Evolutionary conservation across 2,797 vertebrate species (phyloP), one percentile per base, ranked within the genome.

Genomic region (Echiichthys vipera): DNA sequence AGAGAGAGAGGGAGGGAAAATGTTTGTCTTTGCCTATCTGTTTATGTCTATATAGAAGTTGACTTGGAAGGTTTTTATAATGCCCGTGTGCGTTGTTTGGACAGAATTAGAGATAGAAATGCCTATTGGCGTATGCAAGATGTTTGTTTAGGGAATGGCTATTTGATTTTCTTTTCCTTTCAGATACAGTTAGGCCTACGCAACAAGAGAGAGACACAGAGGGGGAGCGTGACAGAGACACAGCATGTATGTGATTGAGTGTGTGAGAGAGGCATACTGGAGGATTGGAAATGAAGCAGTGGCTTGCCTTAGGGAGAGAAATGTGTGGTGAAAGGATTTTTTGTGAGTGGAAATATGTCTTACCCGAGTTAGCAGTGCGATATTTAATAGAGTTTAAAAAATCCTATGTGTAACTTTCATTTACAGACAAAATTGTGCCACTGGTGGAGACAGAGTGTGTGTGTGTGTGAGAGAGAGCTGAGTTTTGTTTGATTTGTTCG

Each of bases 81-180:
- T 58, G 54, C 72, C 32, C 61, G 20, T 37, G 57, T 76, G 78
- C 3, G 13, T 51, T 67, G 47, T 85, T 74, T 77, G 51, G 56
- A 64, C 73, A 36, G 61, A 70, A 25, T 14, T n/a, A 34, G 62
- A 65, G 59, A 81, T 74, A 14, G 18, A 68, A 84, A 70, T 65
- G 81, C 66, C 71, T 82, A 80, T 85, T 81, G 69, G 66, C 8
- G 18, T 78, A 75, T 66, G 51, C 5, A 5, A 70, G 39, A 74
- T 81, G 69, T 86, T 85, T 84, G 78, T 83, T 89, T 68, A 53
- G 75, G 74, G 78, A 81, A 77, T 65, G 66, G 80, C 65, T 70
- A 65, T 79, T 74, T 69, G 25, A 75, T 78, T 79, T 76, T 50
- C 24, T 65, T 63, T 49, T 59, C 37, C 74, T 67, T 47, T 68